These are phyloP conservation scores for Mimumesa dahlbomi DNA, from an alignment of 2,888 invertebrate genomes.

Conservation along the genomic window DNA sequence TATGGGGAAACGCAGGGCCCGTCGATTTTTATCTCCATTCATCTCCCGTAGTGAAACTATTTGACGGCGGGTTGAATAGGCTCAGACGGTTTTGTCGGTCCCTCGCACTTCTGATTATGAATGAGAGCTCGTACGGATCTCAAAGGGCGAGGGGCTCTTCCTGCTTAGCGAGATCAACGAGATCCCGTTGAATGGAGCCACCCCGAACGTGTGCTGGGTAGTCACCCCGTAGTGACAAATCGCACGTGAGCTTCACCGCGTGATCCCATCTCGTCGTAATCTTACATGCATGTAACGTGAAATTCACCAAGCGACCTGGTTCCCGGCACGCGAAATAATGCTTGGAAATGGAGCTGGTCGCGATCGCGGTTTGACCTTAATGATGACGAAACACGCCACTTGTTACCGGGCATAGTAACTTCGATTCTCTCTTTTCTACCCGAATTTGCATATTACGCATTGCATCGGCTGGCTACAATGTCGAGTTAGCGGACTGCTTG, in stretches of 20 bases:
- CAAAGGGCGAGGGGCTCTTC: conserved; percentile 49
- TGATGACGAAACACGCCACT: conserved; percentile 34
- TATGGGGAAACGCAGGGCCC: neutral
- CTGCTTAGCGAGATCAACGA: conserved; percentile 53
- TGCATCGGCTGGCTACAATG: too few relatives aligned
- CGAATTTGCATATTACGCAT: too few relatives aligned
- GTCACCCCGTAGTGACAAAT: neutral
- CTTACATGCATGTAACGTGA: too few relatives aligned
- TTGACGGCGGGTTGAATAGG: conserved; percentile 50
- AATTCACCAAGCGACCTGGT: conserved; percentile 4
- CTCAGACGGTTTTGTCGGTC: conserved; percentile 52
- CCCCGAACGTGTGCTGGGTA: neutral
- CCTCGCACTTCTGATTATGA: conserved; percentile 39
- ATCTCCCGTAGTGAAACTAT: conserved; percentile 40
- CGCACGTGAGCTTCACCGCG: neutral
- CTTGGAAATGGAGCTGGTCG: conserved; percentile 37
- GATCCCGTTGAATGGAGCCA: conserved; percentile 45
- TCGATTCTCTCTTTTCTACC: too few relatives aligned
- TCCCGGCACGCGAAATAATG: conserved; percentile 29
- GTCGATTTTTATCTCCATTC: conserved; percentile 48
- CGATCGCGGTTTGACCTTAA: conserved; percentile 36
- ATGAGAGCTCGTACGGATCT: conserved; percentile 50
- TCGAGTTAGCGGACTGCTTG: too few relatives aligned
- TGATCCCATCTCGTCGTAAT: neutral
- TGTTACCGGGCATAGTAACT: neutral